Conservation (phyloP, 2,113 vertebrate genomes). For the Urocitellus parryii region DNA sequence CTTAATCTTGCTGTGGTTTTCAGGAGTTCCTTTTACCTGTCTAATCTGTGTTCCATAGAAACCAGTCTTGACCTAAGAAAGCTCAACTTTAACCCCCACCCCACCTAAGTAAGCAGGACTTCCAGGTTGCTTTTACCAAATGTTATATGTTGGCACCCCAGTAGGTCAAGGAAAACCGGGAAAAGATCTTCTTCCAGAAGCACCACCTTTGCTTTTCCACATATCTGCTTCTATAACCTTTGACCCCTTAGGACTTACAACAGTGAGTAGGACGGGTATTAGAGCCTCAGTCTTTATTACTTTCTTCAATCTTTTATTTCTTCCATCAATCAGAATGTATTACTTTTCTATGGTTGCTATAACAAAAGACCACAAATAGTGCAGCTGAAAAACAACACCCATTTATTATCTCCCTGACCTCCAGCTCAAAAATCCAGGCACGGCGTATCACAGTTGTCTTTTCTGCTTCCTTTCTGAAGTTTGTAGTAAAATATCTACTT, state of each 20-base stretch:
- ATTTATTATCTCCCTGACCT: not conserved
- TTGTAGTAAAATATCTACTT: not conserved
- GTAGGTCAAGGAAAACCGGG: not conserved
- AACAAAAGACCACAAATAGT: not conserved
- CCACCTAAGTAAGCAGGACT: not conserved
- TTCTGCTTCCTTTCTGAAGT: not conserved
- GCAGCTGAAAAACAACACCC: not conserved
- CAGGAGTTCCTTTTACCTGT: not conserved
- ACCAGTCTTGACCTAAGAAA: not conserved
- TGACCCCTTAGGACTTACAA: not conserved
- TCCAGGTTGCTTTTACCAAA: not conserved
- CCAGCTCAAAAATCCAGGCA: not conserved
- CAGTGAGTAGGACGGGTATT: accelerated
- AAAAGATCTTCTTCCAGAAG: not conserved
- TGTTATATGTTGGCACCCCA: accelerated
- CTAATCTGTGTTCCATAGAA: not conserved
- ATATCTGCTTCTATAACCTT: not conserved
- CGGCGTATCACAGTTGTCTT: accelerated
- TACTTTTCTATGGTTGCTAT: not conserved
- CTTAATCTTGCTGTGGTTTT: not conserved
- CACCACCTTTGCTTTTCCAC: not conserved
- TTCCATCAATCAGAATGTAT: not conserved
- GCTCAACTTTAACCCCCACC: not conserved
- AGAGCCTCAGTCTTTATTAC: not conserved
- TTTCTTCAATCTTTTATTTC: not conserved